These are phyloP conservation scores for Tarsius wallacei DNA, from an alignment of 2,797 vertebrate species.

Conservation along the genomic window DNA sequence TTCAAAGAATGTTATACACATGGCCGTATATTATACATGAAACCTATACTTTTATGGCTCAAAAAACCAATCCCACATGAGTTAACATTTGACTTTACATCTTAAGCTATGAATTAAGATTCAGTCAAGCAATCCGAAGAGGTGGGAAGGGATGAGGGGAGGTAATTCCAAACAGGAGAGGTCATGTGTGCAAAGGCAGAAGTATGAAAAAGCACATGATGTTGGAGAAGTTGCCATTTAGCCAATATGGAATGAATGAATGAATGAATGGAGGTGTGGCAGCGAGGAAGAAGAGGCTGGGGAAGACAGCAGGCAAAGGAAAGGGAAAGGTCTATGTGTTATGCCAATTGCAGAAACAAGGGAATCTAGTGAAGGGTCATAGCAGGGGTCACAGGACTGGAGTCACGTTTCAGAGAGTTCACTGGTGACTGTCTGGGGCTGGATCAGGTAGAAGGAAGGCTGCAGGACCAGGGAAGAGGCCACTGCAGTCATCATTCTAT, in stretches of 20 bases:
- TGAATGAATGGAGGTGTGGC: background rate
- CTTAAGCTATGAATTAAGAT: background rate
- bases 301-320: background rate
- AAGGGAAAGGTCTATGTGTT: background rate
- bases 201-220: background rate
- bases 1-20: background rate
- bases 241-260: background rate
- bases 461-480: background rate
- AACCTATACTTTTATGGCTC: background rate
- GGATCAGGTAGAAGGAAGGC: background rate
- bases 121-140: background rate
- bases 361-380: background rate
- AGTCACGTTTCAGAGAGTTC: background rate
- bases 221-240: background rate
- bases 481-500: background rate
- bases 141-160: background rate
- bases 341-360: background rate
- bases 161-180: background rate
- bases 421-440: background rate
- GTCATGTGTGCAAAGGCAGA: background rate
- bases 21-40: background rate
- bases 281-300: background rate
- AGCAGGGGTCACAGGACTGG: background rate
- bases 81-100: background rate
- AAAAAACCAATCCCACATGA: background rate